Percentiles rank a stretch among this genome's conserved stretches.
Conservation (phyloP, 2,113 vertebrate genomes). For the Gracilinanus agilis region DNA sequence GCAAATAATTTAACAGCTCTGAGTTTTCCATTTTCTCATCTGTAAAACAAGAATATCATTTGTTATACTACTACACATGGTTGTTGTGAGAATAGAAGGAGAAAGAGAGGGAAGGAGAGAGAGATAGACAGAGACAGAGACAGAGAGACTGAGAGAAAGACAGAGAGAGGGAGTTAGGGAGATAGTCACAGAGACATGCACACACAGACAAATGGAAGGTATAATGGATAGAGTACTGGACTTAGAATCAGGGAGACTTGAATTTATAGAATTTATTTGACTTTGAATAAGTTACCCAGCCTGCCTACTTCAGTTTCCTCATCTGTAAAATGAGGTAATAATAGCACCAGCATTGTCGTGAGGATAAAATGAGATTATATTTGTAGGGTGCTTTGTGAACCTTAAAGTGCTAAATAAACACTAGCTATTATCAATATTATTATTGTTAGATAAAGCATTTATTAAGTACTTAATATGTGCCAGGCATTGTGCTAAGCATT, state of each 20-base stretch:
- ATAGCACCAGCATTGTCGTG: background rate
- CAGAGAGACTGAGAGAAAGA: no score
- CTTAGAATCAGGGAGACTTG: no score
- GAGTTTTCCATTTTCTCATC: background rate
- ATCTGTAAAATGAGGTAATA: background rate
- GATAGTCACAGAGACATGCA: background rate
- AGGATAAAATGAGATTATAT: background rate
- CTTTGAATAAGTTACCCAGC: background rate
- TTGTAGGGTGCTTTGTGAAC: background rate
- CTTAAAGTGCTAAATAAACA: background rate
- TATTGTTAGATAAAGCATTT: background rate
- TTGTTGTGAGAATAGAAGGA: background rate
- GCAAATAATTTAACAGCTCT: background rate
- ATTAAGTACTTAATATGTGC: background rate
- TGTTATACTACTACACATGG: background rate
- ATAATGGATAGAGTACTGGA: background rate
- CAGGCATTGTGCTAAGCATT: background rate
- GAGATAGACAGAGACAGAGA: rapidly evolving
- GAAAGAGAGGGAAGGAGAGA: no score
- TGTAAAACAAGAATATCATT: background rate
- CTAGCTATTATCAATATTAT: background rate
- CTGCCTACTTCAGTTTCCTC: background rate
- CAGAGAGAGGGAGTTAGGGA: no score
- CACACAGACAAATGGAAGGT: background rate
- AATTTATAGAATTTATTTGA: background rate